Evolutionary conservation across 2,797 vertebrate genomes (phyloP).

Genomic region (Sebastolobus altivelis): DNA sequence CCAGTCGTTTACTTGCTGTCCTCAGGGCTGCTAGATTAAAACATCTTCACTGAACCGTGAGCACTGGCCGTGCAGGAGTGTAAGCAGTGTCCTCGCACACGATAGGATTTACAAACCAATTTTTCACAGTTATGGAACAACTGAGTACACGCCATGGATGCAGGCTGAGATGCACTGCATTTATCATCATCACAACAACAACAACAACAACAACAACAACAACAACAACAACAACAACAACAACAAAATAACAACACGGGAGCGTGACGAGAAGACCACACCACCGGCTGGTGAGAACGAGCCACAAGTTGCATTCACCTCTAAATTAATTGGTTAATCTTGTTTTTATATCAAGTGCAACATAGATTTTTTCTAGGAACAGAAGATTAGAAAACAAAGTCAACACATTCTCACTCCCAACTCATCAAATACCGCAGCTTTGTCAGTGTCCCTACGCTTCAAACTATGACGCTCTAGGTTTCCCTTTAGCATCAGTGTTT

Average conservation of each 20-base stretch:
- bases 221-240: background rate
- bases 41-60: slow-evolving; percentile 37
- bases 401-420: background rate
- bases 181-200: slow-evolving; percentile 12
- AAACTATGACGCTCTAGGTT: too few species aligned
- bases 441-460: too few species aligned
- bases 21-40: slow-evolving; percentile 29
- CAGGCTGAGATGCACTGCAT: background rate
- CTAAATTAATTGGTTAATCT: background rate
- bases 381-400: background rate
- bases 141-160: slow-evolving; percentile 1
- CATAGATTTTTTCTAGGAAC: background rate
- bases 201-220: background rate
- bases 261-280: background rate
- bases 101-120: slow-evolving; percentile 33
- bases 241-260: background rate
- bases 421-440: too few species aligned
- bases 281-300: background rate
- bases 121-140: slow-evolving; percentile 32
- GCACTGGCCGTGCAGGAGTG: slow-evolving; percentile 13
- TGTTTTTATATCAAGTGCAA: background rate
- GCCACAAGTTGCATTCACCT: background rate
- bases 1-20: slow-evolving; percentile 32
- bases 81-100: slow-evolving; percentile 17
- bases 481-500: too few species aligned